These are phyloP conservation scores for Cebus imitator DNA, from an alignment of 2,113 vertebrate genomes.

Conservation along the genomic window DNA sequence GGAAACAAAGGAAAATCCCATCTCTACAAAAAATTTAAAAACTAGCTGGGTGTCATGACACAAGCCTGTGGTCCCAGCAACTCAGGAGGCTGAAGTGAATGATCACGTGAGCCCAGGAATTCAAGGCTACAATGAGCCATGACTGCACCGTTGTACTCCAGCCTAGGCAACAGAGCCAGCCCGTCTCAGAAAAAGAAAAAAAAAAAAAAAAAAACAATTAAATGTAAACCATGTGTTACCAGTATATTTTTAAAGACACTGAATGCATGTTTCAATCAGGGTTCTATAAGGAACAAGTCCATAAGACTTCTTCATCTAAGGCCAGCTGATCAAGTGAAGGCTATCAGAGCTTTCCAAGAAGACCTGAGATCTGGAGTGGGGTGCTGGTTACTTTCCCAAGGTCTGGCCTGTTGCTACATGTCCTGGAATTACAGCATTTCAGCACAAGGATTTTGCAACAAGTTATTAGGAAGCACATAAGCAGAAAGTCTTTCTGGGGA, in stretches of 20 bases:
- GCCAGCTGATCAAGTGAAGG: background rate
- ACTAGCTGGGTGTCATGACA: too few relatives aligned
- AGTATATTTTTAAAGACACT: background rate
- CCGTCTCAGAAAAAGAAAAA: too few relatives aligned
- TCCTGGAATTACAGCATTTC: background rate
- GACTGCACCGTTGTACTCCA: too few relatives aligned
- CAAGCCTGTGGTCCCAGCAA: too few relatives aligned
- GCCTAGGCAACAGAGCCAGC: too few relatives aligned
- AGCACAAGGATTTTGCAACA: conserved; percentile 44
- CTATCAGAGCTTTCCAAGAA: background rate
- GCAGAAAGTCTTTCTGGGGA: background rate
- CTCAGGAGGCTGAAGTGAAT: too few relatives aligned
- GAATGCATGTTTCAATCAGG: background rate
- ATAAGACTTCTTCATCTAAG: background rate
- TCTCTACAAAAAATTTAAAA: too few relatives aligned
- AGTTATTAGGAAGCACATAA: background rate
- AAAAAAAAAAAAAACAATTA: background rate
- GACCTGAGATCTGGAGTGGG: background rate
- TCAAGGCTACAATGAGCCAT: too few relatives aligned
- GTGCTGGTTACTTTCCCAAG: background rate
- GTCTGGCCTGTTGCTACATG: conserved; percentile 53
- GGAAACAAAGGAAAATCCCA: too few relatives aligned
- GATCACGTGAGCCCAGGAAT: too few relatives aligned
- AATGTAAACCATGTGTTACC: background rate
- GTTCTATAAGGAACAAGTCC: background rate